Percentiles rank a stretch among this genome's conserved stretches.
Conservation (phyloP, 2,797 vertebrate genomes). For the Sorex maritimensis region DNA sequence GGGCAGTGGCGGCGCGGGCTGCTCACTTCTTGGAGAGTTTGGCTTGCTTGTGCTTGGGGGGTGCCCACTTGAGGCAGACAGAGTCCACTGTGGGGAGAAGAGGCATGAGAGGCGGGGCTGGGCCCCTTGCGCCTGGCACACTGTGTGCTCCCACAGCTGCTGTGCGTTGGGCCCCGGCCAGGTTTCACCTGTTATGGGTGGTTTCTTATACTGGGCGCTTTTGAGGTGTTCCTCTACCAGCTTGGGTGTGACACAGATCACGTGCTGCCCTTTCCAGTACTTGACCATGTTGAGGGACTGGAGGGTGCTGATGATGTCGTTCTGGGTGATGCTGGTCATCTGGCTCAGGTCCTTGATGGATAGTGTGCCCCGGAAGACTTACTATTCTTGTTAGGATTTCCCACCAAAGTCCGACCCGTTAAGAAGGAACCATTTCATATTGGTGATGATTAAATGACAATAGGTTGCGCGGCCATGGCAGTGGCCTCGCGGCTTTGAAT, state of each 20-base stretch:
- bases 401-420: no score
- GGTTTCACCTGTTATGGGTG: conserved; percentile 95
- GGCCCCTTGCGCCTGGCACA: background rate
- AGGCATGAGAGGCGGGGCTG: background rate
- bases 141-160: background rate
- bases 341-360: conserved; percentile 98
- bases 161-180: conserved; percentile 67
- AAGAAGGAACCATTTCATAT: no score
- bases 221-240: conserved; percentile 98
- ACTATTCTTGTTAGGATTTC: no score
- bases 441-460: no score
- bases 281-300: conserved; percentile 99
- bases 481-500: no score
- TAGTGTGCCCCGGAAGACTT: conserved; percentile 96
- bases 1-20: background rate
- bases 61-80: conserved; percentile 96
- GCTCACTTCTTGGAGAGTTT: conserved; percentile 96
- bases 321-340: conserved; percentile 98
- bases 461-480: no score
- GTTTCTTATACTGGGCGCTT: conserved; percentile 98
- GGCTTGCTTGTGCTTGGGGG: conserved; percentile 96
- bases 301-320: conserved; percentile 97
- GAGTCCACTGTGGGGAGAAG: conserved; percentile 94
- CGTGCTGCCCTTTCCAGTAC: conserved; percentile 98
- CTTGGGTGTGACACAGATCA: conserved; percentile 98